Percentiles rank a stretch among this genome's conserved stretches.
phyloP scores from a whole-genome alignment of 2,113 vertebrate species.

The Oncorhynchus nerka region DNA sequence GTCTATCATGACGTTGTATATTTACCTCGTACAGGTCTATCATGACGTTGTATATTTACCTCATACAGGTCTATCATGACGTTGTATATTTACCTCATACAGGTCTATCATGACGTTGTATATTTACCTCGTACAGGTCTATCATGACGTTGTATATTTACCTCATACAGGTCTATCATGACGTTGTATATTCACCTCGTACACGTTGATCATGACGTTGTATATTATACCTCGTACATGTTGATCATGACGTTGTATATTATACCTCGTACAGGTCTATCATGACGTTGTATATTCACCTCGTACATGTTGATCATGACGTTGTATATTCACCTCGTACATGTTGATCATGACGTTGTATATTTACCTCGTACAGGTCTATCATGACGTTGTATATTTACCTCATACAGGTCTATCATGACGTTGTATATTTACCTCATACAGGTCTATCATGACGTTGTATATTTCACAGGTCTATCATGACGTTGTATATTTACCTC shows the following conservation, averaged over 20 bases:
- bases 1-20: slow-evolving; percentile 91
- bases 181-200: no score
- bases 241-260: slow-evolving; percentile 91
- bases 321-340: slow-evolving; percentile 85
- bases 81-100: not conserved
- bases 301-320: not conserved
- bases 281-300: no score
- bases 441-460: no score
- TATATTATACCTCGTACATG: slow-evolving; percentile 91
- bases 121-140: slow-evolving; percentile 94
- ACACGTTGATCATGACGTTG: not conserved
- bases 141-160: slow-evolving; percentile 70
- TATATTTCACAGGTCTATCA: no score
- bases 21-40: no score
- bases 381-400: slow-evolving; percentile 56
- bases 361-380: not conserved
- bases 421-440: slow-evolving; percentile 67
- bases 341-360: slow-evolving; percentile 95
- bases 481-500: no score
- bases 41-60: no score
- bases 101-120: not conserved
- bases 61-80: no score
- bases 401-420: slow-evolving; percentile 99
- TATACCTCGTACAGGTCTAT: no score
- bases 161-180: no score